Evolutionary conservation across 2,113 vertebrate species (phyloP).

Genomic region (Felis catus): F.catus_Fca126_mat1.0 CM031418.1:127496001-127496500

Average conservation of each 20-base stretch:
- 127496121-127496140: neutral
- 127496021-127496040: neutral
- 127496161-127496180: neutral
- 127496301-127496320: neutral
- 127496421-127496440: neutral
- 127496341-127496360: neutral
- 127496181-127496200: neutral
- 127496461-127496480: neutral
- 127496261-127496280: neutral
- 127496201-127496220: neutral
- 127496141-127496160: neutral
- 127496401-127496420: neutral
- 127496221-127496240: neutral
- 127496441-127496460: neutral
- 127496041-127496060: neutral
- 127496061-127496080: neutral
- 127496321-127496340: neutral
- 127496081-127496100: neutral
- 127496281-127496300: neutral
- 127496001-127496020: neutral
- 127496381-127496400: neutral
- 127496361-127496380: fast-evolving
- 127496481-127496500: neutral
- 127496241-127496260: neutral
- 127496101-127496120: neutral